Evolutionary conservation across 2,113 vertebrate species (phyloP).

Genomic region (Canis aureus): DNA sequence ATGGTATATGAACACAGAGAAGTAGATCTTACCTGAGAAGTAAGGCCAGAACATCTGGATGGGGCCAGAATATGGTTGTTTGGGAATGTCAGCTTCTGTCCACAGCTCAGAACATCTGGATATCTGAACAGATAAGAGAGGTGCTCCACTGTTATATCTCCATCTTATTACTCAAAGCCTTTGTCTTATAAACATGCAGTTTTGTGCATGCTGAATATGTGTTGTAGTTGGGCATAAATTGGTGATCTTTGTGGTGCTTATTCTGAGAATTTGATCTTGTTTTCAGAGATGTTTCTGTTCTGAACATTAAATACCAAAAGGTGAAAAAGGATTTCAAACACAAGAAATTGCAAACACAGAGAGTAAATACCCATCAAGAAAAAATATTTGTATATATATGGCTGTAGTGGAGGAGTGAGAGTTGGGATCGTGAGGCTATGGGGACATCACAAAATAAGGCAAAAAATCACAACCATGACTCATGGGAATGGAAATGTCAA

Average conservation of each 20-base stretch:
- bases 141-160: neutral
- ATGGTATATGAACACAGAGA: neutral
- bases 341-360: conserved; percentile 39
- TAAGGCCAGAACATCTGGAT: neutral
- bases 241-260: neutral
- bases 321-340: conserved; percentile 20
- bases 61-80: neutral
- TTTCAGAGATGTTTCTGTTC: conserved; percentile 37
- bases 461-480: neutral
- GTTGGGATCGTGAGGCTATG: neutral
- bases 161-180: neutral
- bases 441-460: neutral
- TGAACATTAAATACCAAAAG: conserved; percentile 53
- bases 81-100: neutral
- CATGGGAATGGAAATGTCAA: neutral
- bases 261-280: conserved; percentile 43
- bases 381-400: neutral
- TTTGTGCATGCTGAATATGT: neutral
- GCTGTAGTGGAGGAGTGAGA: neutral
- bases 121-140: neutral
- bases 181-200: neutral
- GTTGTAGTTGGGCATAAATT: neutral
- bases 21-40: neutral
- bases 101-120: neutral
- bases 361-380: conserved; percentile 36